These are phyloP conservation scores for Oplegnathus fasciatus DNA, from an alignment of 2,113 vertebrate genomes.

Conservation along the genomic window DNA sequence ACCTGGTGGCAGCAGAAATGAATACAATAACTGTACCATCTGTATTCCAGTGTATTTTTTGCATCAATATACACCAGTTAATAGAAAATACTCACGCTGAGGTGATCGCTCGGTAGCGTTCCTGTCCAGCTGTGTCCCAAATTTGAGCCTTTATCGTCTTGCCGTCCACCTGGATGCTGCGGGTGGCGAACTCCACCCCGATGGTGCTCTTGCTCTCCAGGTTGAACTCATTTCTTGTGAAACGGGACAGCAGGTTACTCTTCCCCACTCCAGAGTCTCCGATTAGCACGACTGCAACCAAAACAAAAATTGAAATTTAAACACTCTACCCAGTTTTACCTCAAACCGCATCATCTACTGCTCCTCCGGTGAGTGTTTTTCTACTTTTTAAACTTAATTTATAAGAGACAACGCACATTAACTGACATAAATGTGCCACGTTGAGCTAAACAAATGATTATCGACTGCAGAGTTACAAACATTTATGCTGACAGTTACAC, in stretches of 20 bases:
- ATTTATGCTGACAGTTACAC: not conserved
- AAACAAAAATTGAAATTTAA: not conserved
- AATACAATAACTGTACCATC: not conserved
- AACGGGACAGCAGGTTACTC: slow-evolving; percentile 94
- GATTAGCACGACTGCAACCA: slow-evolving; percentile 90
- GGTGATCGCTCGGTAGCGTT: slow-evolving; percentile 97
- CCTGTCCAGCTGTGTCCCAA: slow-evolving; percentile 97
- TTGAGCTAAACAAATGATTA: no score
- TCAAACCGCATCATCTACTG: no score
- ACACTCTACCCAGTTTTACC: no score
- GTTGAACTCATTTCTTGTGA: slow-evolving; percentile 97
- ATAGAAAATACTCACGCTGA: slow-evolving; percentile 90
- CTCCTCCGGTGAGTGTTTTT: no score
- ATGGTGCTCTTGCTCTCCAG: slow-evolving; percentile 99
- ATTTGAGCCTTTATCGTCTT: slow-evolving; percentile 98
- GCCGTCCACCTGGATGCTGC: slow-evolving; percentile 97
- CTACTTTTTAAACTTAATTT: no score
- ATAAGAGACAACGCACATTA: no score
- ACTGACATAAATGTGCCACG: no score
- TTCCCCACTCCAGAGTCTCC: slow-evolving; percentile 96
- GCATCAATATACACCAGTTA: not conserved
- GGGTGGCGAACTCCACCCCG: slow-evolving; percentile 96
- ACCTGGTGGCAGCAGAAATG: slow-evolving; percentile 77
- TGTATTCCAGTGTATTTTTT: not conserved
- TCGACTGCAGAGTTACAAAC: not conserved